These are phyloP conservation scores for Mongoloraphidia duomilia DNA, from an alignment of 2,888 invertebrate genomes.

Conservation along the genomic window DNA sequence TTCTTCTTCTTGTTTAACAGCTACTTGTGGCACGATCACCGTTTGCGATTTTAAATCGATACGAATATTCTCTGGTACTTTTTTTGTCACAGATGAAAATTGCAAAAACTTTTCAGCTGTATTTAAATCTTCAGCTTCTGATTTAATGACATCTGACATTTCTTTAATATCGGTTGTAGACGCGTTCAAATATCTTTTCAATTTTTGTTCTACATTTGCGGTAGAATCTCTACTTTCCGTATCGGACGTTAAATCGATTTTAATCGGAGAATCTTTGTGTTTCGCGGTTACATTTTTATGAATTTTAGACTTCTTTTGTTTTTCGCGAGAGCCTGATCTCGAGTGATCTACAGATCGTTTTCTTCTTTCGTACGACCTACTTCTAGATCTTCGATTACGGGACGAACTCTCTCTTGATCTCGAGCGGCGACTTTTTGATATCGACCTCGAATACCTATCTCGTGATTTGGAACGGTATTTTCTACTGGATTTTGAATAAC, in stretches of 20 bases:
- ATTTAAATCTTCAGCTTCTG: conserved; percentile 49
- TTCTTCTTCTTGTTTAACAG: conserved; percentile 39
- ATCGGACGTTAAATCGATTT: too few species aligned
- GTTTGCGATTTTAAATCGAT: conserved; percentile 60
- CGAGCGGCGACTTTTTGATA: not conserved
- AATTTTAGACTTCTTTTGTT: not conserved
- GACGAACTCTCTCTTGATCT: not conserved
- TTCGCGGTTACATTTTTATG: not conserved
- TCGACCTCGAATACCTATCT: conserved; percentile 10
- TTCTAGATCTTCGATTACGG: conserved; percentile 14
- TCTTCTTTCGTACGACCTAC: conserved; percentile 11
- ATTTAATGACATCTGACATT: conserved; percentile 38
- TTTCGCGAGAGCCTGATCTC: conserved; percentile 15
- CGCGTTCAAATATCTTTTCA: conserved; percentile 6
- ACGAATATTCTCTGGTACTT: conserved; percentile 50
- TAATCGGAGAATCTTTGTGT: too few species aligned
- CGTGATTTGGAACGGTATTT: conserved; percentile 11
- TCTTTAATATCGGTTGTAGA: conserved; percentile 20
- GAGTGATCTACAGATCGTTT: conserved; percentile 7
- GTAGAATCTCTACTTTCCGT: conserved; percentile 1
- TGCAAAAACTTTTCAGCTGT: conserved; percentile 44
- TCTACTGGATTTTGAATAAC: not conserved
- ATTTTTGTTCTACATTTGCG: conserved; percentile 6
- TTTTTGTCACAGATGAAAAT: conserved; percentile 41
- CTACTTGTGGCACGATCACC: conserved; percentile 46